Conservation (phyloP, 37 sponge, comb jelly and placozoan species). For the Hormiphora californensis region DNA sequence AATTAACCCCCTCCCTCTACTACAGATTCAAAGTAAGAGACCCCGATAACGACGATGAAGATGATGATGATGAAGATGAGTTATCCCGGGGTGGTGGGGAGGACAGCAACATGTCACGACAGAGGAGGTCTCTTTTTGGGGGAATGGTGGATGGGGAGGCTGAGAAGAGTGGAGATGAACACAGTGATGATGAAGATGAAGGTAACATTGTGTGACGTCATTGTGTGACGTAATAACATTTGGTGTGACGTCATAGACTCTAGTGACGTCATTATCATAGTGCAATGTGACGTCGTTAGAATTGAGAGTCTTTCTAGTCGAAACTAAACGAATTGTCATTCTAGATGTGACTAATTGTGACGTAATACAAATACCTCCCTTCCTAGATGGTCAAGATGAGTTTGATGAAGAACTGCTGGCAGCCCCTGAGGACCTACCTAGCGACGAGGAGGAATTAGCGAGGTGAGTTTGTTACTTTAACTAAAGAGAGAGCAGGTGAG, state of each 20-base stretch:
- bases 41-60: too few species aligned
- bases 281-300: neutral
- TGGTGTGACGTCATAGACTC: neutral
- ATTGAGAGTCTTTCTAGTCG: too few species aligned
- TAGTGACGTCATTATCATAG: neutral
- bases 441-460: constrained; percentile 15
- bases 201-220: neutral
- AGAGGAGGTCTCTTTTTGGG: neutral
- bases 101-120: too few species aligned
- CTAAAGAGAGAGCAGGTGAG: too few species aligned
- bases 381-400: neutral
- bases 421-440: neutral
- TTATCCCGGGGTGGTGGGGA: too few species aligned
- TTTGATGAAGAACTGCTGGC: neutral
- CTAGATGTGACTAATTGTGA: too few species aligned
- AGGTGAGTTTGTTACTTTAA: too few species aligned
- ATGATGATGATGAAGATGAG: too few species aligned
- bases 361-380: neutral
- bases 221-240: neutral
- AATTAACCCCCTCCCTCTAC: too few species aligned
- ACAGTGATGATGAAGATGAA: constrained; percentile 3
- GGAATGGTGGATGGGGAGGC: neutral
- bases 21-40: too few species aligned
- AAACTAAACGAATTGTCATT: too few species aligned
- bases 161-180: neutral